Evolutionary conservation across 2,888 invertebrate species (phyloP).

Genomic region (Himalopsyche tibetana): DNA sequence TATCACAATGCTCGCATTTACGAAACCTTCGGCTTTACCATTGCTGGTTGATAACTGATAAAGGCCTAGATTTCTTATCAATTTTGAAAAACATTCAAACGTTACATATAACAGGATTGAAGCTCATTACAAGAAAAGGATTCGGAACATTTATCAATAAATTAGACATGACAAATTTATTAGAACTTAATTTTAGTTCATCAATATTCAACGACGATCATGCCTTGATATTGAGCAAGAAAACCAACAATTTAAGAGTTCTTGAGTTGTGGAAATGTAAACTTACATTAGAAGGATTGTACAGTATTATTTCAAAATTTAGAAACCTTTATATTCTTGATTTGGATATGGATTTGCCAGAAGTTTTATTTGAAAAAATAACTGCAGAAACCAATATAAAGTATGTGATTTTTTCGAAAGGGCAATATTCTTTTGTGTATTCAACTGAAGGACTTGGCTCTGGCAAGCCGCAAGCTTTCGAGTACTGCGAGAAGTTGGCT

Average conservation of each 20-base stretch:
- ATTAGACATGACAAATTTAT: constrained; percentile 49
- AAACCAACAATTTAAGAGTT: constrained; percentile 41
- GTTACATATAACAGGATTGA: constrained; percentile 68
- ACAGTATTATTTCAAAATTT: constrained; percentile 41
- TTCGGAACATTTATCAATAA: constrained; percentile 61
- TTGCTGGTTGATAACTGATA: constrained; percentile 67
- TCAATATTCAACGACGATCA: constrained; percentile 56
- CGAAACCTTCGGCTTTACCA: constrained; percentile 67
- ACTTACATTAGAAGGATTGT: constrained; percentile 48
- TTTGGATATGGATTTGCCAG: constrained; percentile 54
- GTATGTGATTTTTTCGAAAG: constrained; percentile 49
- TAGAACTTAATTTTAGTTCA: constrained; percentile 60
- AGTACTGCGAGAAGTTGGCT: constrained; percentile 64
- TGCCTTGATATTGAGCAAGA: constrained; percentile 49
- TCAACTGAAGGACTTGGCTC: not conserved
- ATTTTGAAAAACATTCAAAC: constrained; percentile 65
- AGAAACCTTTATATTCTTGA: constrained; percentile 57
- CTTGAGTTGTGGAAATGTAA: constrained; percentile 62
- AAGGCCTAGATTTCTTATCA: constrained; percentile 64
- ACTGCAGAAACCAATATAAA: constrained; percentile 52
- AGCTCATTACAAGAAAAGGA: constrained; percentile 66
- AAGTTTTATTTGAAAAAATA: constrained; percentile 47
- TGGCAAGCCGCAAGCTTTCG: constrained; percentile 57
- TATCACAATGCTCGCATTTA: constrained; percentile 67
- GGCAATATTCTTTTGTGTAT: constrained; percentile 1